Evolutionary conservation across 2,888 invertebrate species (phyloP).

Genomic region (Apoderus coryli): DNA sequence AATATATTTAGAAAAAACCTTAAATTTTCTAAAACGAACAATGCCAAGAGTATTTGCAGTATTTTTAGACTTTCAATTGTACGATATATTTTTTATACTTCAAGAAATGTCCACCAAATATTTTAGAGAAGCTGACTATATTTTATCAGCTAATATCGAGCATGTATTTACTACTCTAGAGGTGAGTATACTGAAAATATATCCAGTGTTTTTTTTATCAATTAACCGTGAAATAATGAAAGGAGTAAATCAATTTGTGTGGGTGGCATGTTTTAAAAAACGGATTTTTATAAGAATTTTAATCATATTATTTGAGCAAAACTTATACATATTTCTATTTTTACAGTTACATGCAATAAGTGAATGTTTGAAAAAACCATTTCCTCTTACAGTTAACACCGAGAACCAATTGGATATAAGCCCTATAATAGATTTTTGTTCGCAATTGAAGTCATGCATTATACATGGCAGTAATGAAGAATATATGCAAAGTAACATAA

Average conservation of each 20-base stretch:
- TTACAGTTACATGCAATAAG: conserved; percentile 81
- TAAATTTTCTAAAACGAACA: conserved; percentile 58
- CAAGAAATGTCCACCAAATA: conserved; percentile 69
- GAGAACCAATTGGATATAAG: conserved; percentile 80
- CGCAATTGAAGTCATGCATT: conserved; percentile 52
- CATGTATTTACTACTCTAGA: conserved; percentile 66
- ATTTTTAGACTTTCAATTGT: conserved; percentile 78
- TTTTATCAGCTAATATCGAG: conserved; percentile 41
- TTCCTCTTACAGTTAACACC: conserved; percentile 62
- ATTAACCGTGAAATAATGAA: no score
- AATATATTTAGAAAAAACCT: conserved; percentile 62
- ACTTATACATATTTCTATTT: conserved; percentile 15
- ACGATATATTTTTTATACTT: conserved; percentile 77
- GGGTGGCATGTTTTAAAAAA: no score
- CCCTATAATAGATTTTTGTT: conserved; percentile 79
- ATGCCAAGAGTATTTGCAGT: conserved; percentile 70
- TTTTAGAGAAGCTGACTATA: conserved; percentile 57
- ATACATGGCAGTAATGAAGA: conserved; percentile 52
- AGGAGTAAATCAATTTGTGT: no score
- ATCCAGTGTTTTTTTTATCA: no score
- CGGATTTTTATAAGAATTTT: no score
- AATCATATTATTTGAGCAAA: no score
- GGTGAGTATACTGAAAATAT: conserved; percentile 44
- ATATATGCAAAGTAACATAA: conserved; percentile 71
- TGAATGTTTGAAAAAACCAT: conserved; percentile 71